Evolutionary conservation across 2,888 invertebrate genomes (phyloP), one percentile per base, ranked within the genome.

Genomic region (Rhagophthalmus giganteus): DNA sequence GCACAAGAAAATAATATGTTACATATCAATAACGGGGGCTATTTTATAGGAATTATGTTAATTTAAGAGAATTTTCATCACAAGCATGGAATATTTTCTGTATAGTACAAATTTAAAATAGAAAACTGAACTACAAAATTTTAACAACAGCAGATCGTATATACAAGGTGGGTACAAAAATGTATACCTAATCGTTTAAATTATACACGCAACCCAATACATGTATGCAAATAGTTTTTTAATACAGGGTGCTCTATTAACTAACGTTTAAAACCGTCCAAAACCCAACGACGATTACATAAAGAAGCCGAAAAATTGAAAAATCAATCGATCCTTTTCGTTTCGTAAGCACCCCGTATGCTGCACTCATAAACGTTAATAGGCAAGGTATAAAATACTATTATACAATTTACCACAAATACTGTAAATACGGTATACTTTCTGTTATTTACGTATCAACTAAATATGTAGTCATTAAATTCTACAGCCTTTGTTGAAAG

Each of bases 71-170:
- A 33, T 45, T 53, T 47, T 46, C 48, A 48, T 53, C 53, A 52
- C 52, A 53, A 53, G 53, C 53, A 53, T 48, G 53, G 53, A 53
- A 48, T 47, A 44, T 44, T 46, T 33, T 46, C 38, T 45, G 33
- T 33, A 53, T 53, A 41, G 47, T 53, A 53, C 41, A 53, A 48
- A 53, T 47, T 44, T 34, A 53, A 53, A 53, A 53, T 52, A 52
- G 44, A 52, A 52, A 52, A 52, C 51, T 40, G 51, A 52, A 45
- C 46, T 46, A 52, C 40, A 37, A 46, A 51, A 40, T 26, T 52
- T 52, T 32, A 46, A 52, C 52, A 20, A 20, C 7, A 52, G 52
- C 52, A 41, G 46, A 52, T 37, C 47, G 20, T 52, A 52, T 52
- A 28, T 52, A 52, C 52, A 52, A 52, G 35, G 40, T 47, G 52